A percentile compares a stretch with the other conserved stretches of the same genome.
Evolutionary conservation across 1,140 invertebrate species (phyloP).

Genomic region (Calliphora vicina): DNA sequence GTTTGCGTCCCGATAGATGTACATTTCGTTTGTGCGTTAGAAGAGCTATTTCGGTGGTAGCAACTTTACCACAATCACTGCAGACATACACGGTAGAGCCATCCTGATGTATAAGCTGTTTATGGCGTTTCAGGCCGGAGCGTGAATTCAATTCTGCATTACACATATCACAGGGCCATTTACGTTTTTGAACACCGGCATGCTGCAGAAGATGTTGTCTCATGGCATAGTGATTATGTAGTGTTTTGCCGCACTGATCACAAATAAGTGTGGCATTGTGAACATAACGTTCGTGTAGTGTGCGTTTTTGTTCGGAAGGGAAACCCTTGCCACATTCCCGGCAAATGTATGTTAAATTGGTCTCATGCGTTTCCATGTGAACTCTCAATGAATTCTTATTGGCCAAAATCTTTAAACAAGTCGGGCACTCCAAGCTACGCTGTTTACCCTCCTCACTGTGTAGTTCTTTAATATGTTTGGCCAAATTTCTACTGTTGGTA

Average conservation of each 20-base stretch:
- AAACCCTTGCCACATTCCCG: slow-evolving; percentile 48
- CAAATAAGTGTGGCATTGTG: slow-evolving; percentile 40
- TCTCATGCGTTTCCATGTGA: slow-evolving; percentile 43
- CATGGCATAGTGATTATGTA: slow-evolving; percentile 36
- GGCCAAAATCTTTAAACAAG: slow-evolving; percentile 43
- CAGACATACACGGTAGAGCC: slow-evolving; percentile 48
- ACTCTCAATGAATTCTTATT: slow-evolving; percentile 44
- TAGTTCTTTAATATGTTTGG: slow-evolving; percentile 29
- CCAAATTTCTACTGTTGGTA: slow-evolving; percentile 26
- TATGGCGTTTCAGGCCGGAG: slow-evolving; percentile 46
- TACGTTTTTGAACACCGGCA: slow-evolving; percentile 18
- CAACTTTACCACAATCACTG: slow-evolving; percentile 45
- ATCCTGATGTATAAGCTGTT: slow-evolving; percentile 46
- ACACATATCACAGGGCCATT: slow-evolving; percentile 35
- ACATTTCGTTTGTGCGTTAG: slow-evolving; percentile 44
- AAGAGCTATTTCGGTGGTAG: slow-evolving; percentile 43
- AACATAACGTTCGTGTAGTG: background rate
- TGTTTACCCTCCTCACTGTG: slow-evolving; percentile 33
- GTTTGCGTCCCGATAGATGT: slow-evolving; percentile 43
- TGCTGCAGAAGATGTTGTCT: slow-evolving; percentile 36
- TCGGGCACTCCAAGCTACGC: slow-evolving; percentile 5
- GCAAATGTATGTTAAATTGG: slow-evolving; percentile 44
- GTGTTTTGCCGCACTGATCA: slow-evolving; percentile 47
- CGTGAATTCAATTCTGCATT: slow-evolving; percentile 39
- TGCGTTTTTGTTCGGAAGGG: background rate